These are phyloP conservation scores for Plagiodera versicolora DNA, from an alignment of 2,888 invertebrate genomes.

Conservation along the genomic window DNA sequence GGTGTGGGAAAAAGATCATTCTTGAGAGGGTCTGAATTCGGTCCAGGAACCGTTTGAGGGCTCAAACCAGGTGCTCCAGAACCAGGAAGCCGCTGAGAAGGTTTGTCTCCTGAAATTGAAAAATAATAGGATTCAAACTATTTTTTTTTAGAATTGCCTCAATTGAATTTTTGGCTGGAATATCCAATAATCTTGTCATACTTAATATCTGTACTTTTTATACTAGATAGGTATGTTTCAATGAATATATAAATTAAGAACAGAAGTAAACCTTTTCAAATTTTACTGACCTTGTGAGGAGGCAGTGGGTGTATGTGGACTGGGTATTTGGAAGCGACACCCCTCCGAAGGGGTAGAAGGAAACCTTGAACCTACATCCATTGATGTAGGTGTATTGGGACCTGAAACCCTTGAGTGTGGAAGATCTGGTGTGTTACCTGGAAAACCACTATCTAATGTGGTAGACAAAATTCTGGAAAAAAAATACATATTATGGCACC, in stretches of 20 bases:
- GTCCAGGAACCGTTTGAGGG: constrained; percentile 52
- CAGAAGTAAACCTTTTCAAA: not conserved
- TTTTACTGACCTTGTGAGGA: constrained; percentile 38
- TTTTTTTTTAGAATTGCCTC: too few relatives aligned
- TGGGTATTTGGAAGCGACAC: constrained; percentile 58
- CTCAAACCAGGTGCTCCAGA: constrained; percentile 50
- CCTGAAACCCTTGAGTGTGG: constrained; percentile 54
- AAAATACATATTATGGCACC: not conserved
- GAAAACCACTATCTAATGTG: constrained; percentile 53
- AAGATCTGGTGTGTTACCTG: constrained; percentile 50
- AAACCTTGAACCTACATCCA: constrained; percentile 54
- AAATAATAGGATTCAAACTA: too few relatives aligned
- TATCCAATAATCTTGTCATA: too few relatives aligned
- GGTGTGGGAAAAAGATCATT: constrained; percentile 52
- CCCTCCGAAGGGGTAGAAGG: constrained; percentile 54
- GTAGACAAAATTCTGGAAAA: constrained; percentile 48
- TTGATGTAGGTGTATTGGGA: constrained; percentile 59
- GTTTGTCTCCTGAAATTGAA: constrained; percentile 49
- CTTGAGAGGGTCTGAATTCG: constrained; percentile 50
- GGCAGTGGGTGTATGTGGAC: constrained; percentile 55
- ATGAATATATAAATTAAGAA: too few relatives aligned
- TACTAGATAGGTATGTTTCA: too few relatives aligned
- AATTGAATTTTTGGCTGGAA: too few relatives aligned
- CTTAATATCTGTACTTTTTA: not conserved
- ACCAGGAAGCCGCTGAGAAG: constrained; percentile 45